Base-by-base conservation (phyloP, 2,888 invertebrate species). In the Drosophila algonquin region DNA sequence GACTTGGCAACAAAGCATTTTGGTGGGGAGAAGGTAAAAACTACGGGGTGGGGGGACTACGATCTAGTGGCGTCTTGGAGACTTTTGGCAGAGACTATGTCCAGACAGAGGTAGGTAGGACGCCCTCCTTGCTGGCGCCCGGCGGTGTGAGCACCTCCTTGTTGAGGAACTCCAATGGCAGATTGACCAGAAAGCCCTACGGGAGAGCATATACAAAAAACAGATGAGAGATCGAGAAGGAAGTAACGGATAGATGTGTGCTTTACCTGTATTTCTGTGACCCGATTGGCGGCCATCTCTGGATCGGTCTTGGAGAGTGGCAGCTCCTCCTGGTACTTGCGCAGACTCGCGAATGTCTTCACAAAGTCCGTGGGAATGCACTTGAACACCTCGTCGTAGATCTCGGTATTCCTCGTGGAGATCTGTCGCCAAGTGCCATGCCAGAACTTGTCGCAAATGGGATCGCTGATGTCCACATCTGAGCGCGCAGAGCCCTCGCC, bases 21-120 rank as follows among this genome's bases (percentile, higher is more conserved):
- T 83, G 83, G 87, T 80, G 87, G 89, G 84, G 18, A 47, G 63
- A 44, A 61, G 59, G 45, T 21, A 21, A 40, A 54, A 48, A 40
- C 40, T 53, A 55, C 32, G 24, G 24, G 4, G 24, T 24, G 24
- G 4, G 14, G 45, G 50, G 21, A 24, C n/a, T 73, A 74, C 53
- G 16, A 35, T 40, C 48, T 75, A 75, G 18, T 24, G 56, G 27
- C 63, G 82, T 82, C 88, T 81, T 80, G 14, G 48, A 81, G 83
- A 79, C 87, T 70, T 53, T 73, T 76, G 80, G 80, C 83, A 67
- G 40, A 7, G 76, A 77, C 82, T 93, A 98, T 18, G 98, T 98
- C 98, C 99, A 99, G 21, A 99, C 93, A 1, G 96, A 94, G 35
- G 96, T 97, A 3, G 99, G 99, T 94, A 98, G 95, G 89, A 99